These are phyloP conservation scores for Gadus macrocephalus DNA, from an alignment of 2,113 vertebrate species.

Conservation along the genomic window DNA sequence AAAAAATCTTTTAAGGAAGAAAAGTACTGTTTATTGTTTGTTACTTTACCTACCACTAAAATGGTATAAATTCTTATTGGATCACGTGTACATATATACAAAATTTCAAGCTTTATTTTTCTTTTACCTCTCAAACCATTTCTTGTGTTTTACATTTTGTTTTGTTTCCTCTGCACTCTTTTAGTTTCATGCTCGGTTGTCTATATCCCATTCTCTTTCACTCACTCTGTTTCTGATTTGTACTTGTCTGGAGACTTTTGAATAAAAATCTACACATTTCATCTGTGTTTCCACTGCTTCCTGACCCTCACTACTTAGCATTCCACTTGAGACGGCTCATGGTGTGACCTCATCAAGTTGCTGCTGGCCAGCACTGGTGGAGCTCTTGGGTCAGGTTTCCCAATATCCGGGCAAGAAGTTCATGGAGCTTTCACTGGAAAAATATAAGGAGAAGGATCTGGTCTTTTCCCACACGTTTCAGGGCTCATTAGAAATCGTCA, in stretches of 20 bases:
- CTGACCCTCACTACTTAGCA: neutral
- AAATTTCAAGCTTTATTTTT: constrained; percentile 89
- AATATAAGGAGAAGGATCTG: neutral
- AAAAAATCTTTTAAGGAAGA: constrained; percentile 81
- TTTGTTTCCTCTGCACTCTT: constrained; percentile 79
- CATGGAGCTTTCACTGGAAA: neutral
- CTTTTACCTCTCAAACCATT: constrained; percentile 78
- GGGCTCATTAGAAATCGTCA: neutral
- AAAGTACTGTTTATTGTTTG: constrained; percentile 92
- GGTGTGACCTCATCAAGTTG: no score
- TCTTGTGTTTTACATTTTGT: constrained; percentile 76
- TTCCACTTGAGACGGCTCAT: no score
- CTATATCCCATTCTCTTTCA: constrained; percentile 94
- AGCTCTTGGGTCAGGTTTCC: no score
- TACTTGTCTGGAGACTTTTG: constrained; percentile 99
- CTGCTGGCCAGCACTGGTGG: no score
- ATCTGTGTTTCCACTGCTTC: constrained; percentile 52
- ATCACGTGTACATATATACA: constrained; percentile 79
- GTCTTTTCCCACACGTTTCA: neutral
- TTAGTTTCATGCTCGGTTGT: constrained; percentile 85
- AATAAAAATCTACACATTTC: constrained; percentile 99
- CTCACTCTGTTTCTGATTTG: constrained; percentile 99
- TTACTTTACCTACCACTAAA: constrained; percentile 95
- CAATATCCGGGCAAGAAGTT: no score
- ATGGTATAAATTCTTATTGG: constrained; percentile 98